A percentile compares a stretch with the other conserved stretches of the same genome.
Evolutionary conservation across 2,113 vertebrate genomes (phyloP).

Genomic region (Recurvirostra avosetta): DNA sequence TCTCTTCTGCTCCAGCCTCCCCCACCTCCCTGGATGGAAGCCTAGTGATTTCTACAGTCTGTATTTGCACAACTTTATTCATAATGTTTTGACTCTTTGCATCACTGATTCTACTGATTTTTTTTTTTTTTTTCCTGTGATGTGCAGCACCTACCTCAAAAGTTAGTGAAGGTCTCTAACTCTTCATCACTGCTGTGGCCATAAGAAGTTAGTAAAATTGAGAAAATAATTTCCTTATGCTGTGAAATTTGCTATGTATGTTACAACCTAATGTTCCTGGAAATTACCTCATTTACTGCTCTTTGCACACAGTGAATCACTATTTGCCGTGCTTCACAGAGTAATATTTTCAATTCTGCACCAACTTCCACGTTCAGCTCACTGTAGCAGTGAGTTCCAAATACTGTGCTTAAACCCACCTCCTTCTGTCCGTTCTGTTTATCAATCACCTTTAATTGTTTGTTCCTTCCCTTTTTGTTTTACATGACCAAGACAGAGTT

Average conservation of each 20-base stretch:
- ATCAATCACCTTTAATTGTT: not conserved
- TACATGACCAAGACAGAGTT: not conserved
- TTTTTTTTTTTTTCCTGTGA: not conserved
- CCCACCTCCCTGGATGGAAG: not conserved
- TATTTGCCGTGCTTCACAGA: not conserved
- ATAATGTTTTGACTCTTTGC: not conserved
- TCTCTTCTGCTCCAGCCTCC: not conserved
- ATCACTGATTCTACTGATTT: not conserved
- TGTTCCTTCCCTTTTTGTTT: not conserved
- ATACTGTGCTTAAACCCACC: not conserved
- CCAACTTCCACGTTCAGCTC: not conserved
- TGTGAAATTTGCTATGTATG: not conserved
- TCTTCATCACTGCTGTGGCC: not conserved
- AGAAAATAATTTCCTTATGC: not conserved
- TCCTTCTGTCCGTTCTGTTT: not conserved
- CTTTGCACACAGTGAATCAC: not conserved
- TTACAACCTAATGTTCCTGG: not conserved
- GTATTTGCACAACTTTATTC: not conserved
- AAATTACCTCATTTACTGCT: not conserved
- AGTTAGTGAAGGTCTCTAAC: not conserved
- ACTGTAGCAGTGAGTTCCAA: not conserved
- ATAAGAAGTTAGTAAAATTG: not conserved
- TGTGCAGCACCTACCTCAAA: not conserved
- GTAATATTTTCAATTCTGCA: not conserved
- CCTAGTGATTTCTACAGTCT: not conserved